Evolutionary conservation across 2,113 vertebrate species (phyloP).

Genomic region (Scomber japonicus): DNA sequence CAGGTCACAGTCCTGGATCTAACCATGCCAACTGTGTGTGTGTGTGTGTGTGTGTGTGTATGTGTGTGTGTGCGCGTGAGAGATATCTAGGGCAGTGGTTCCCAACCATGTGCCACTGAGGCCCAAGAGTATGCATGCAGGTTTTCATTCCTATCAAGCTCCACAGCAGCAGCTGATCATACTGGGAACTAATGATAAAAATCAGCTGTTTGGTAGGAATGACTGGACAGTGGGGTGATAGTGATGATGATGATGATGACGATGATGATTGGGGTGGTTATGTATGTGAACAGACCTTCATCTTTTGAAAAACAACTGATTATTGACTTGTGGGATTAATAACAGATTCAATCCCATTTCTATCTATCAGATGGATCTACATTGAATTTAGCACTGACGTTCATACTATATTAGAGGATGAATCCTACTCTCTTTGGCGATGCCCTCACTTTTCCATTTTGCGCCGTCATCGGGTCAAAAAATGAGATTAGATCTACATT

Average conservation of each 20-base stretch:
- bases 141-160: conserved; percentile 65
- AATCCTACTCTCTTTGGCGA: background rate
- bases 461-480: background rate
- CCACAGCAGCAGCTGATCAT: conserved; percentile 67
- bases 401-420: background rate
- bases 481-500: too few relatives aligned
- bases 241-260: conserved; percentile 14
- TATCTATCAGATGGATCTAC: background rate
- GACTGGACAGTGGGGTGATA: conserved; percentile 8
- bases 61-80: conserved; percentile 26
- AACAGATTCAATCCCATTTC: background rate
- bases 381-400: background rate
- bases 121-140: conserved; percentile 63
- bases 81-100: conserved; percentile 74
- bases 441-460: background rate
- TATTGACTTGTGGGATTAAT: conserved; percentile 53
- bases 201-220: conserved; percentile 58
- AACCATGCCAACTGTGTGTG: conserved; percentile 63
- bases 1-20: conserved; percentile 82
- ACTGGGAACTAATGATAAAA: conserved; percentile 52
- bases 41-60: conserved; percentile 42
- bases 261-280: background rate
- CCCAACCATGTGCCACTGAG: conserved; percentile 69
- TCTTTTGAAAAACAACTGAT: conserved; percentile 44
- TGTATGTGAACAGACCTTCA: conserved; percentile 28